A percentile compares a stretch with the other conserved stretches of the same genome.
These are phyloP conservation scores for Bombus cullumanus DNA, from an alignment of 1,140 invertebrate genomes.

Conservation along the genomic window DNA sequence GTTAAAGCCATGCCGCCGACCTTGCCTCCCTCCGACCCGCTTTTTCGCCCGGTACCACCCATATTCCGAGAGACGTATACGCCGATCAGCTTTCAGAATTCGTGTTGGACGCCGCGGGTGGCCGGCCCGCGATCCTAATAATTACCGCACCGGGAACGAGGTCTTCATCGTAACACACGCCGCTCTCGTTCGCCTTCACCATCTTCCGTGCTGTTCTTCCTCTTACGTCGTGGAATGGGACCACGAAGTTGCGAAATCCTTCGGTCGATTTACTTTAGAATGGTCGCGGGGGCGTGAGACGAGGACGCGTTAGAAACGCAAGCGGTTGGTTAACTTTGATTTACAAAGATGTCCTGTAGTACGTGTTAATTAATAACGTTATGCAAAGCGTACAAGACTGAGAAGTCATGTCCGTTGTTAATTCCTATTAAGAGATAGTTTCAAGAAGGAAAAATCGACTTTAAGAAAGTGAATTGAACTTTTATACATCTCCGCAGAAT, in stretches of 20 bases:
- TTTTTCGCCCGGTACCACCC: constrained; percentile 61
- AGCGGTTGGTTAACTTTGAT: neutral
- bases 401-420: neutral
- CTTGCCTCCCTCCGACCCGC: constrained; percentile 52
- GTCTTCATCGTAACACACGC: constrained; percentile 63
- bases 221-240: neutral
- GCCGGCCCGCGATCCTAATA: constrained; percentile 72
- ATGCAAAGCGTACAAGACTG: neutral
- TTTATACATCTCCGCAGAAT: no score
- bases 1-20: constrained; percentile 65
- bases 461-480: no score
- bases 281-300: no score
- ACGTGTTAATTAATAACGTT: neutral
- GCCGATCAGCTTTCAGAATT: constrained; percentile 79
- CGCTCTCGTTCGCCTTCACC: neutral
- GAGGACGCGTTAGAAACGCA: neutral
- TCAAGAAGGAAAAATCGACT: no score
- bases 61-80: constrained; percentile 66
- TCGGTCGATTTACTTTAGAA: neutral
- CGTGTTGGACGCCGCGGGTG: constrained; percentile 77
- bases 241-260: neutral
- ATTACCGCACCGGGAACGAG: constrained; percentile 75
- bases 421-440: no score
- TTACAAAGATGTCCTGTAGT: neutral
- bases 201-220: neutral